A percentile compares a stretch with the other conserved stretches of the same genome.
phyloP scores from a whole-genome alignment of 2,888 invertebrate genomes.

The Trichopoda pennipes region DNA sequence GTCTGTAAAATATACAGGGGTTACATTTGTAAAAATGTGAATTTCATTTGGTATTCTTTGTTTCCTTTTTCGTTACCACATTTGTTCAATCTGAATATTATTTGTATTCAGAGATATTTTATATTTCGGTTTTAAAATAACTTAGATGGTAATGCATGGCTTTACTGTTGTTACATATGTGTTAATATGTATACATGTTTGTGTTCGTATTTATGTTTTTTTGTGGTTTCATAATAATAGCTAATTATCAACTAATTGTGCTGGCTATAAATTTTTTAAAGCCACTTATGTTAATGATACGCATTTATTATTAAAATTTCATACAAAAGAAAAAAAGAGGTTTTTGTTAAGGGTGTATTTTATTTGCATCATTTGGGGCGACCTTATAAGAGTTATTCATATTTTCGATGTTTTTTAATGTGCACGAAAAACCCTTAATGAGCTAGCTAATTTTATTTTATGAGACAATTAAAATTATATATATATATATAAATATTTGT shows the following conservation, averaged over 20 bases:
- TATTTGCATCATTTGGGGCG: background rate
- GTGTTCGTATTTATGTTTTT: background rate
- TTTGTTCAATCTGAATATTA: background rate
- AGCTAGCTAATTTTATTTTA: too few relatives aligned
- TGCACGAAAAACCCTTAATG: too few relatives aligned
- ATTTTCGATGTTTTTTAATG: too few relatives aligned
- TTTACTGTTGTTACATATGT: background rate
- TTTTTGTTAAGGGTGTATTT: background rate
- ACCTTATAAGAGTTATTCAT: too few relatives aligned
- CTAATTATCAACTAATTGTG: constrained; percentile 68
- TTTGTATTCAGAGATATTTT: background rate
- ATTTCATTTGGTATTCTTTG: constrained; percentile 31
- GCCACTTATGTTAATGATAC: constrained; percentile 63
- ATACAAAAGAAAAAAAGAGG: constrained; percentile 32
- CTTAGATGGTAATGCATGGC: background rate
- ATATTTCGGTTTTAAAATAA: background rate
- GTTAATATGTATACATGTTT: background rate
- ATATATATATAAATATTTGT: too few relatives aligned
- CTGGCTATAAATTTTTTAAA: constrained; percentile 63
- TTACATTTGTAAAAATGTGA: constrained; percentile 30
- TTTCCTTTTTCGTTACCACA: constrained; percentile 14
- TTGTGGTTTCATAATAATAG: constrained; percentile 63
- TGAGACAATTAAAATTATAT: too few relatives aligned
- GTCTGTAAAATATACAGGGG: constrained; percentile 22
- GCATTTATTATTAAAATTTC: constrained; percentile 48